These are phyloP conservation scores for Antheraea assamensis DNA, from an alignment of 2,888 invertebrate species.

Conservation along the genomic window DNA sequence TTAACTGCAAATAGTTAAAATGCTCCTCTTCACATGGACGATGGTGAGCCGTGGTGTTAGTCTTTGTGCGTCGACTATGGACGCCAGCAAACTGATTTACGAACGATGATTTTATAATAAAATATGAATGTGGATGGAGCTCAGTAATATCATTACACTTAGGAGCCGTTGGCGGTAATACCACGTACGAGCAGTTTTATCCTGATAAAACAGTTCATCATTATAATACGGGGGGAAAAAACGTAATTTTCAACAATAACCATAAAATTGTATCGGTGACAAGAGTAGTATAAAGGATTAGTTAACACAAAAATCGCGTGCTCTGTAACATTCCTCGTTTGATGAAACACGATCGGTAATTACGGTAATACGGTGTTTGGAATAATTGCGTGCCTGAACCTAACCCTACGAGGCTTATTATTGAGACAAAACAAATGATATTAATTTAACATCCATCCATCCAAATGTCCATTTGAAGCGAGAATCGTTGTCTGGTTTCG, in stretches of 20 bases:
- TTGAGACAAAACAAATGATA: background rate
- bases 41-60: no score
- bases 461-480: background rate
- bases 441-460: background rate
- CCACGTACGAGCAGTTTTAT: background rate
- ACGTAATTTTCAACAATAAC: background rate
- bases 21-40: no score
- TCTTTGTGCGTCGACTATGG: no score
- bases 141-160: no score
- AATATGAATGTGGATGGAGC: no score
- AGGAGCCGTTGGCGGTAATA: no score
- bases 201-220: background rate
- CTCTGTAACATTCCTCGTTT: background rate
- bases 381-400: background rate
- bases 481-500: no score
- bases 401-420: background rate
- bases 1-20: no score
- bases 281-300: background rate
- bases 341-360: conserved; percentile 3
- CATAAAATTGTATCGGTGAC: background rate
- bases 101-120: no score
- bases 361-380: conserved; percentile 1
- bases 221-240: background rate
- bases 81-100: no score
- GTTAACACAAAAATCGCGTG: conserved; percentile 9